Evolutionary conservation across 2,113 vertebrate genomes (phyloP).

Genomic region (Syrmaticus mikado): DNA sequence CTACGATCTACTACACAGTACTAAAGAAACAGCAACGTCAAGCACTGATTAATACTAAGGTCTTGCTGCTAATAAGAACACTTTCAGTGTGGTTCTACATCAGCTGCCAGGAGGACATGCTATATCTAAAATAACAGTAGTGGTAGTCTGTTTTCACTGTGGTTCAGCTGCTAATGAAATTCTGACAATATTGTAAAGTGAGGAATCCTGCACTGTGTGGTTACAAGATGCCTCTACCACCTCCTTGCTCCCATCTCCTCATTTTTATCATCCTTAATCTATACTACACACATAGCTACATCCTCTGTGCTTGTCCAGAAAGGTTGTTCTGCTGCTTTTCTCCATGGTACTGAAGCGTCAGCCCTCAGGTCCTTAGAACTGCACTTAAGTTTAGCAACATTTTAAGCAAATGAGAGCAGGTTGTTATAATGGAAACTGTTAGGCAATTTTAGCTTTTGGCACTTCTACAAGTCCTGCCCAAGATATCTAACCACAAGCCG

Average conservation of each 20-base stretch:
- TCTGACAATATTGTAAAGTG: neutral
- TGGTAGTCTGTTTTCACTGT: neutral
- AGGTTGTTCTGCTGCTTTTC: neutral
- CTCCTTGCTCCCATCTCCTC: neutral
- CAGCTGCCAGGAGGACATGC: neutral
- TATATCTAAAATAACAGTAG: neutral
- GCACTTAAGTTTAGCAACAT: neutral
- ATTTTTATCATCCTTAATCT: neutral
- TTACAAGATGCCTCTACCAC: neutral
- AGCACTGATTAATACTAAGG: neutral
- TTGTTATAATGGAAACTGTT: slow-evolving; percentile 17
- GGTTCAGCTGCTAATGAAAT: neutral
- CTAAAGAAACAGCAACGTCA: neutral
- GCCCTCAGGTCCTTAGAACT: neutral
- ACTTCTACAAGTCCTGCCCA: neutral
- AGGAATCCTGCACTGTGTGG: neutral
- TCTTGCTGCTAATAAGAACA: neutral
- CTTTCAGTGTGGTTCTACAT: neutral
- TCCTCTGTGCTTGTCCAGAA: neutral
- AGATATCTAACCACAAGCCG: neutral
- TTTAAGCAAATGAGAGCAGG: neutral
- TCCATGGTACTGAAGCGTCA: neutral
- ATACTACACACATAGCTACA: neutral
- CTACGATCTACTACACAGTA: neutral
- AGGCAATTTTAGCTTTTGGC: neutral